Conservation (phyloP, 2,888 invertebrate genomes). For the Norana najaformis region DNA sequence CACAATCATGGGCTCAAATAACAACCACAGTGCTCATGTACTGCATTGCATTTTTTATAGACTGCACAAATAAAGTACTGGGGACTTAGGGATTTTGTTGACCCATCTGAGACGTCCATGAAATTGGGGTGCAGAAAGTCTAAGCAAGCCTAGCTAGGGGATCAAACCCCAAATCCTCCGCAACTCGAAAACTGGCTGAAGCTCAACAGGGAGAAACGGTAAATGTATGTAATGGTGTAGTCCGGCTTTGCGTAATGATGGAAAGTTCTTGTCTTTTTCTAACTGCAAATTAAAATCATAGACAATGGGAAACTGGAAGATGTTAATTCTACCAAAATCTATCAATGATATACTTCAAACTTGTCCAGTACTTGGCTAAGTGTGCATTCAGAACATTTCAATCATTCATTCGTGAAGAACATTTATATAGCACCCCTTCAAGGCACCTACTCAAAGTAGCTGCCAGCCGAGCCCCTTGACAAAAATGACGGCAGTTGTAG, state of each 20-base stretch:
- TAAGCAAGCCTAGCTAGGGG: too few relatives aligned
- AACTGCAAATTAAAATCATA: not conserved
- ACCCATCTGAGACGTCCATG: too few relatives aligned
- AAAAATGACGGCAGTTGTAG: not conserved
- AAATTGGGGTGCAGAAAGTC: too few relatives aligned
- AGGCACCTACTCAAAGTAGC: not conserved
- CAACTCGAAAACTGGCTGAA: not conserved
- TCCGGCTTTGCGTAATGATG: not conserved
- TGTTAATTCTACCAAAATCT: not conserved
- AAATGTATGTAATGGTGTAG: not conserved
- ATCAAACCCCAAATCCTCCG: not conserved
- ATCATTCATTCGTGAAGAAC: too few relatives aligned
- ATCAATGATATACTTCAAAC: not conserved
- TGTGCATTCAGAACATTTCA: not conserved
- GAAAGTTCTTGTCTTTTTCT: not conserved
- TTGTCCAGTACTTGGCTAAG: not conserved
- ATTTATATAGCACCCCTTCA: not conserved
- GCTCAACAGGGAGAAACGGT: not conserved
- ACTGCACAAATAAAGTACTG: not conserved
- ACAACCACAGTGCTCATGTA: not conserved
- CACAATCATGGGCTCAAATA: not conserved
- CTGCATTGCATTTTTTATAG: not conserved
- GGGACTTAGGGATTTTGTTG: too few relatives aligned
- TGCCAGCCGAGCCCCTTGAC: not conserved
- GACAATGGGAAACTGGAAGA: not conserved